Percentiles rank a stretch among this genome's conserved stretches.
Conservation (phyloP, 2,888 invertebrate genomes). For the Agrilus biguttatus region DNA sequence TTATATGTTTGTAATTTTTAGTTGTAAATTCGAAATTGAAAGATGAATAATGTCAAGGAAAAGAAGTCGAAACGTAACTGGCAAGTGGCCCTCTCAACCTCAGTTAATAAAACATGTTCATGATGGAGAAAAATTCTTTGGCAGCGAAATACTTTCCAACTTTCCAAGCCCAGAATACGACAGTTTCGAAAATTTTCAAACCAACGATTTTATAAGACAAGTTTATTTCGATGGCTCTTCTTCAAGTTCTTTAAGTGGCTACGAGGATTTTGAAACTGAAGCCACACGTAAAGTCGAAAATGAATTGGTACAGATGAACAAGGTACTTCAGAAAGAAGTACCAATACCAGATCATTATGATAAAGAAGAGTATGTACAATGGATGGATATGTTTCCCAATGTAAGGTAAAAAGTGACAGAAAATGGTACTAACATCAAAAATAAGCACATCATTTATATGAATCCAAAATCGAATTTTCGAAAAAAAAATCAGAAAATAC, state of each 20-base stretch:
- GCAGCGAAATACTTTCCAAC: not conserved
- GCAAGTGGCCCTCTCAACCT: slow-evolving; percentile 9
- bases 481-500: too few relatives aligned
- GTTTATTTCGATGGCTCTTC: slow-evolving; percentile 9
- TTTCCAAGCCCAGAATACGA: too few relatives aligned
- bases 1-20: not conserved
- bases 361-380: slow-evolving; percentile 42
- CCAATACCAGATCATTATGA: slow-evolving; percentile 35
- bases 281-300: slow-evolving; percentile 35
- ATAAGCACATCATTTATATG: too few relatives aligned
- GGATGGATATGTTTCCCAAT: slow-evolving; percentile 43
- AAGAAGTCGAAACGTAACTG: slow-evolving; percentile 13
- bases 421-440: too few relatives aligned
- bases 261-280: slow-evolving; percentile 38
- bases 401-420: slow-evolving; percentile 30
- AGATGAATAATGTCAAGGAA: slow-evolving; percentile 12
- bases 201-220: not conserved
- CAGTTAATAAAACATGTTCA: slow-evolving; percentile 5
- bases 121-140: slow-evolving; percentile 3
- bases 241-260: slow-evolving; percentile 33
- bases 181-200: not conserved
- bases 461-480: too few relatives aligned
- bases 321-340: slow-evolving; percentile 39
- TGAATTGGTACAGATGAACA: slow-evolving; percentile 42
- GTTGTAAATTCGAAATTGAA: not conserved